phyloP scores from a whole-genome alignment of 2,888 invertebrate species.

The Synanthedon myopaeformis region DNA sequence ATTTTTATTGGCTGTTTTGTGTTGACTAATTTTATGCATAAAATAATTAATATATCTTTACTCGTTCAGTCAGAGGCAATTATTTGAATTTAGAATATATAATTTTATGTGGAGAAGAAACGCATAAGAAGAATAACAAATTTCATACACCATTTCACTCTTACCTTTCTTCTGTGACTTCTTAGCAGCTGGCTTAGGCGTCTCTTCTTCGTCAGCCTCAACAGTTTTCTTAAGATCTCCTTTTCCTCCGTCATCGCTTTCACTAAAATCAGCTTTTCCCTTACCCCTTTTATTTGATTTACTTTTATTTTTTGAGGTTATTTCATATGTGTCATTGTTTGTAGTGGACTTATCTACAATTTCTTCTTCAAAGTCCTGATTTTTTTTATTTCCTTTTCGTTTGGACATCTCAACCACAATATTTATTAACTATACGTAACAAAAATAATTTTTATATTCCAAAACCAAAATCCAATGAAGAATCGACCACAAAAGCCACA shows the following conservation, averaged over 20 bases:
- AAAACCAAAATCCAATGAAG: no score
- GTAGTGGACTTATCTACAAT: conserved; percentile 47
- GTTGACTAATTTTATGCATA: no score
- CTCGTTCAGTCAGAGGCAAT: no score
- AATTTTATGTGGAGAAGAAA: neutral
- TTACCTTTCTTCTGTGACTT: conserved; percentile 68
- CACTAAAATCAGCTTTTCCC: conserved; percentile 52
- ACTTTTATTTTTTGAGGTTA: conserved; percentile 68
- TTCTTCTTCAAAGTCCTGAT: conserved; percentile 66
- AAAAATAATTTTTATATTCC: no score
- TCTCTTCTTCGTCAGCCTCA: conserved; percentile 53
- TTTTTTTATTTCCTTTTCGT: conserved; percentile 71
- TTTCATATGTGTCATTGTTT: conserved; percentile 34
- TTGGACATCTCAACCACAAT: conserved; percentile 61
- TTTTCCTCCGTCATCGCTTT: conserved; percentile 45
- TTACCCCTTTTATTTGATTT: conserved; percentile 61
- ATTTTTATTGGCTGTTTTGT: no score
- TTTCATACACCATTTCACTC: conserved; percentile 2
- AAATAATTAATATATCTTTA: no score
- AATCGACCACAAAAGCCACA: no score
- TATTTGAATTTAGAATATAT: neutral
- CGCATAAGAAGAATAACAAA: neutral
- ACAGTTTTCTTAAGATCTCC: conserved; percentile 29
- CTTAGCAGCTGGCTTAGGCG: conserved; percentile 45
- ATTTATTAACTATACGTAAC: no score